Percentiles rank a stretch among this genome's conserved stretches.
Evolutionary conservation across 1,140 invertebrate genomes (phyloP).

Genomic region (Halyomorpha halys): DNA sequence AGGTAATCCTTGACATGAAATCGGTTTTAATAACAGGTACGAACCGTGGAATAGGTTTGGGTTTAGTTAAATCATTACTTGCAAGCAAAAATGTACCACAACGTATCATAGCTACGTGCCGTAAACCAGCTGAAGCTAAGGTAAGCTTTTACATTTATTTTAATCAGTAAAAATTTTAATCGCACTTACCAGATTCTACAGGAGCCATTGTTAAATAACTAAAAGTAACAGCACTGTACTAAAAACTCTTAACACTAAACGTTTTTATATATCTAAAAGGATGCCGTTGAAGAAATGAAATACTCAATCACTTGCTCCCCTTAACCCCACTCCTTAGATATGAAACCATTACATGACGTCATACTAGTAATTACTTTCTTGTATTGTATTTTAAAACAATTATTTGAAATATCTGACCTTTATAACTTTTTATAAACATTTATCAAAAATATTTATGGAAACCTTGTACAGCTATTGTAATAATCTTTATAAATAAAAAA

Average conservation of each 20-base stretch:
- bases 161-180: neutral
- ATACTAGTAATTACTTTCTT: neutral
- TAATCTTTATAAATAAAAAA: neutral
- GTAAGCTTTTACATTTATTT: slow-evolving; percentile 26
- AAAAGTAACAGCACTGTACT: too few relatives aligned
- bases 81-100: slow-evolving; percentile 42
- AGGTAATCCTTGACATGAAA: slow-evolving; percentile 43
- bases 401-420: too few relatives aligned
- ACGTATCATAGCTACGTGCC: slow-evolving; percentile 62
- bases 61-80: slow-evolving; percentile 55
- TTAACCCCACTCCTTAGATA: neutral
- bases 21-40: slow-evolving; percentile 77
- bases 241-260: too few relatives aligned
- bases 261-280: too few relatives aligned
- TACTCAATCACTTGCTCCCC: neutral
- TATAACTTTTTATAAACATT: too few relatives aligned
- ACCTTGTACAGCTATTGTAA: neutral
- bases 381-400: neutral
- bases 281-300: neutral
- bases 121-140: slow-evolving; percentile 48
- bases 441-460: too few relatives aligned
- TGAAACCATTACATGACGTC: slow-evolving; percentile 2
- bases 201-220: neutral
- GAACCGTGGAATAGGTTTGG: slow-evolving; percentile 77
- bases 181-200: neutral